A percentile compares a stretch with the other conserved stretches of the same genome.
Conservation (phyloP, 2,797 vertebrate genomes). For the Helostoma temminkii region DNA sequence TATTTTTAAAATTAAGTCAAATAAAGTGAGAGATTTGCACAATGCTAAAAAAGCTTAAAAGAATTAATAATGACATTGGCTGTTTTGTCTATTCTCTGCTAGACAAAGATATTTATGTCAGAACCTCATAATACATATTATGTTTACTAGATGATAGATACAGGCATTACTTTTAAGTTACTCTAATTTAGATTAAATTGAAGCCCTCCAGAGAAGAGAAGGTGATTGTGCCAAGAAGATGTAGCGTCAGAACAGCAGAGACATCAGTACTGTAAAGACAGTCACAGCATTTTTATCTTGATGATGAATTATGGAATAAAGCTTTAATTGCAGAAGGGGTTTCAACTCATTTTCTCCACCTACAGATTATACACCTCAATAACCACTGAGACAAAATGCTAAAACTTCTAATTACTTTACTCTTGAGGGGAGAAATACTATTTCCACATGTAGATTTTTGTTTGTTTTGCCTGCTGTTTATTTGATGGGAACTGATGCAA, state of each 20-base stretch:
- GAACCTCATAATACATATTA: too few relatives aligned
- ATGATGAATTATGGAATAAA: constrained; percentile 14
- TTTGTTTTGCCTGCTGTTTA: neutral
- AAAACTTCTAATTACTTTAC: constrained; percentile 15
- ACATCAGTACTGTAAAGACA: neutral
- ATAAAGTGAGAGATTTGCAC: too few relatives aligned
- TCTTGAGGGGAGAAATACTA: neutral
- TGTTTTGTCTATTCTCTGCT: too few relatives aligned
- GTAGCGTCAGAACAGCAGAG: neutral
- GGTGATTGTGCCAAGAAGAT: neutral
- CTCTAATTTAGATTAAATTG: constrained; percentile 12
- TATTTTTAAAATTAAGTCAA: too few relatives aligned
- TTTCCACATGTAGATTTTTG: constrained; percentile 7
- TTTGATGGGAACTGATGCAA: neutral
- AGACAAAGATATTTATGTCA: too few relatives aligned
- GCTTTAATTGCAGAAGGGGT: constrained; percentile 11
- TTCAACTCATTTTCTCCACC: constrained; percentile 4
- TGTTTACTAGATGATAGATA: too few relatives aligned
- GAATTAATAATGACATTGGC: too few relatives aligned
- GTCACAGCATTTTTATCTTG: neutral
- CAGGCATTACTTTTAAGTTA: neutral
- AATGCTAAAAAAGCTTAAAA: too few relatives aligned
- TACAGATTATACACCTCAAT: constrained; percentile 15
- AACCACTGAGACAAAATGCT: neutral
- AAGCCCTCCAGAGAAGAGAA: too few relatives aligned